Evolutionary conservation across 2,113 vertebrate species (phyloP).

Genomic region (Scytalopus superciliaris): DNA sequence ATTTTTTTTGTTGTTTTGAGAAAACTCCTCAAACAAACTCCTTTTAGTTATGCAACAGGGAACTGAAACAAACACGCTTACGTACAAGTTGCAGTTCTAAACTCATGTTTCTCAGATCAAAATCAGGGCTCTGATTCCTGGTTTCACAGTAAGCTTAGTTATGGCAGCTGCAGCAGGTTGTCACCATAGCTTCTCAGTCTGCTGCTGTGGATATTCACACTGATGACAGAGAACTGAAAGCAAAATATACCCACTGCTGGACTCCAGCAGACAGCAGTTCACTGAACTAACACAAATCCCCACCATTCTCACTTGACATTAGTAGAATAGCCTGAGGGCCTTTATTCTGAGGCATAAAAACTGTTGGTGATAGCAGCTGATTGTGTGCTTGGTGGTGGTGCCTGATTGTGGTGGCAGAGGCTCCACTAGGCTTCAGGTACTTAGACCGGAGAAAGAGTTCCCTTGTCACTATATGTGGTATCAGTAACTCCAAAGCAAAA

Average conservation of each 20-base stretch:
- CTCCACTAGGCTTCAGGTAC: background rate
- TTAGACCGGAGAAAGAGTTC: background rate
- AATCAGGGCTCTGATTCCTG: background rate
- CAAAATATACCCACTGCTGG: background rate
- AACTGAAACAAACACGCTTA: background rate
- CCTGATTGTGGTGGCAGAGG: background rate
- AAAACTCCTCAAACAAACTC: background rate
- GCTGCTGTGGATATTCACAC: background rate
- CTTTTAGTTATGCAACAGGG: fast-evolving
- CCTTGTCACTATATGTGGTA: fast-evolving
- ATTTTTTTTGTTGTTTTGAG: background rate
- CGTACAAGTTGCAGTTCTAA: background rate
- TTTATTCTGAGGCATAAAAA: background rate
- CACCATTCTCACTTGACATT: background rate
- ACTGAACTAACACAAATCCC: background rate
- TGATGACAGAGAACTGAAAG: background rate
- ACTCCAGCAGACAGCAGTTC: background rate
- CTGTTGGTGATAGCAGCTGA: background rate
- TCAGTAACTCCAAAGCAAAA: background rate
- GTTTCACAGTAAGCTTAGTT: background rate
- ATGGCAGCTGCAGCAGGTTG: background rate
- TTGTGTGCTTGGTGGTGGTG: background rate
- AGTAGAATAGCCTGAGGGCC: background rate
- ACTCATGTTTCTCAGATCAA: background rate
- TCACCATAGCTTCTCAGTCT: background rate